Conservation (phyloP, 1,140 invertebrate genomes). For the Drosophila nannoptera region DNA sequence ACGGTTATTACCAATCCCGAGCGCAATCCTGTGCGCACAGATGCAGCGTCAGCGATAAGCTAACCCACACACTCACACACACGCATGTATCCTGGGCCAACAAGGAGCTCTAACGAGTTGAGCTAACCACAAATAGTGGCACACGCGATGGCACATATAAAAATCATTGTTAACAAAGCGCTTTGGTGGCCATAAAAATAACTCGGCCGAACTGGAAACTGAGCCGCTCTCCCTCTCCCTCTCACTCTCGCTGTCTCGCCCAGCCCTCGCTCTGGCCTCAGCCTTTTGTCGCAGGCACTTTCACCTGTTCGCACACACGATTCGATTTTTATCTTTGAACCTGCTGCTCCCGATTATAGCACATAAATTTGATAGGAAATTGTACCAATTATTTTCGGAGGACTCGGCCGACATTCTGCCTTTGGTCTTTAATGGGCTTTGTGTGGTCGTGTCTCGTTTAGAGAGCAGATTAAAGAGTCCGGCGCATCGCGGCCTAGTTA, state of each 20-base stretch:
- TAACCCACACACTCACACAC: not conserved
- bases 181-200: conserved; percentile 73
- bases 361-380: conserved; percentile 77
- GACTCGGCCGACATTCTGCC: conserved; percentile 37
- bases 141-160: conserved; percentile 40
- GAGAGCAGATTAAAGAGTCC: conserved; percentile 67
- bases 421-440: conserved; percentile 62
- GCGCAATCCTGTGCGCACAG: conserved; percentile 48
- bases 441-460: conserved; percentile 72
- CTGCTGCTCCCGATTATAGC: conserved; percentile 76
- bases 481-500: conserved; percentile 58
- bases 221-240: not conserved
- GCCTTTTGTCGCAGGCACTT: conserved; percentile 55
- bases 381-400: conserved; percentile 70
- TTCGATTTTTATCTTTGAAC: conserved; percentile 76
- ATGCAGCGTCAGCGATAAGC: conserved; percentile 63
- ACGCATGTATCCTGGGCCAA: conserved; percentile 41
- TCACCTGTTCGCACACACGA: conserved; percentile 61
- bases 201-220: conserved; percentile 46
- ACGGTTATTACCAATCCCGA: conserved; percentile 58
- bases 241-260: not conserved
- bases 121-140: conserved; percentile 65
- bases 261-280: not conserved
- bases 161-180: conserved; percentile 76
- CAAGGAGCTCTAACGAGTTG: conserved; percentile 66